Evolutionary conservation across 2,888 invertebrate species (phyloP).

Genomic region (Pterostichus niger): DNA sequence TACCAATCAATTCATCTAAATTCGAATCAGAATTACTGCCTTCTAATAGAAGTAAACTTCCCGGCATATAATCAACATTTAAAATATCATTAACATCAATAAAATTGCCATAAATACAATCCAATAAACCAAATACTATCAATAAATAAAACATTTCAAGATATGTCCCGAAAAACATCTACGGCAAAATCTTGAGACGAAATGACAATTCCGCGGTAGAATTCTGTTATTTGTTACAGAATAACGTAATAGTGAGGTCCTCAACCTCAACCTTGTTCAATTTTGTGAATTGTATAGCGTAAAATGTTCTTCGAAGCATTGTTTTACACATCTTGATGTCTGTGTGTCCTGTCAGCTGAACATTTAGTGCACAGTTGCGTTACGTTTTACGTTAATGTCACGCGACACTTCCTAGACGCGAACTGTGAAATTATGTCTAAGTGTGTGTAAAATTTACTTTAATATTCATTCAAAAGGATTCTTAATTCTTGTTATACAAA

Average conservation of each 20-base stretch:
- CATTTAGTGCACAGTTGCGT: conserved; percentile 54
- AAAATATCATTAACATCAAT: conserved; percentile 83
- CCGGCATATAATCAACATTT: conserved; percentile 85
- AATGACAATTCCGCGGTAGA: not conserved
- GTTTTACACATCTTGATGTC: conserved; percentile 55
- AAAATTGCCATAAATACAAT: conserved; percentile 1
- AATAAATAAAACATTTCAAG: not conserved
- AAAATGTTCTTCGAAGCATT: conserved; percentile 62
- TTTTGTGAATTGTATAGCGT: conserved; percentile 65
- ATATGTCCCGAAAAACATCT: not conserved
- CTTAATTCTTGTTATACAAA: not conserved
- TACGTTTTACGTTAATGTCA: conserved; percentile 19
- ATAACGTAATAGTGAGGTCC: conserved; percentile 53
- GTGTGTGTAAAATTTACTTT: conserved; percentile 44
- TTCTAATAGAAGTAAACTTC: conserved; percentile 80
- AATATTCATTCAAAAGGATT: conserved; percentile 8
- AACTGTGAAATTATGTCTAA: conserved; percentile 57
- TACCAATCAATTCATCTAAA: conserved; percentile 68
- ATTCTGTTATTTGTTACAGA: not conserved
- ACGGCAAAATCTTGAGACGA: not conserved
- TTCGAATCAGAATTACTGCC: conserved; percentile 70
- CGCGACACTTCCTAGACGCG: conserved; percentile 40
- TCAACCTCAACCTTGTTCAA: conserved; percentile 66
- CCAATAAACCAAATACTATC: conserved; percentile 39
- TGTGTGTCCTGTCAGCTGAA: conserved; percentile 21